Evolutionary conservation across 2,113 vertebrate genomes (phyloP).

Genomic region (Arenaria interpres): DNA sequence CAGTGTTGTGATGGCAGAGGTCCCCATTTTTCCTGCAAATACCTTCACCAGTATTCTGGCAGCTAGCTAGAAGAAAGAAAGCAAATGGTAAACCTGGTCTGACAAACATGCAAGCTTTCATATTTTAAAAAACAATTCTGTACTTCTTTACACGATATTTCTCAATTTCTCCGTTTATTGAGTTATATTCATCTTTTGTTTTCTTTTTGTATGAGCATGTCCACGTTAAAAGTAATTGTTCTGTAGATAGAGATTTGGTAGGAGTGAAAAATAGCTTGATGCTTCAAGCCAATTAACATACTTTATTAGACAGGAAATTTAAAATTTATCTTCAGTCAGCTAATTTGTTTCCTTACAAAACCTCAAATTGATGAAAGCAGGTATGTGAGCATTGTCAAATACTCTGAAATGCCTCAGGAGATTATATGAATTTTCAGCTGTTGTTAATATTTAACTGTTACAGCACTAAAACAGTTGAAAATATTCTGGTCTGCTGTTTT

Average conservation of each 20-base stretch:
- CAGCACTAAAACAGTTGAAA: not conserved
- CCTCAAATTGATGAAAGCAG: not conserved
- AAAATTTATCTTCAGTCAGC: not conserved
- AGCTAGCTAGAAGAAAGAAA: constrained; percentile 79
- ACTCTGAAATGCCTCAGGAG: not conserved
- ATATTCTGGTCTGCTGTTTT: not conserved
- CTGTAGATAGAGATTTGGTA: not conserved
- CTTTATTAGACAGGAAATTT: not conserved
- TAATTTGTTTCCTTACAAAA: not conserved
- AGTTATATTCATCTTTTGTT: not conserved
- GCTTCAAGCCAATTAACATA: not conserved
- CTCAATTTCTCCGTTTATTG: not conserved
- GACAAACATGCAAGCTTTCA: not conserved
- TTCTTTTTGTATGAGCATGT: not conserved
- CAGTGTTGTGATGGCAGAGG: constrained; percentile 81
- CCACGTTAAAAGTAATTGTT: not conserved
- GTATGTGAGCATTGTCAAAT: not conserved
- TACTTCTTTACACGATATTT: not conserved
- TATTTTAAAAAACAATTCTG: not conserved
- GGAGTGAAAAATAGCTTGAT: not conserved
- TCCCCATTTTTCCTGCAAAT: constrained; percentile 84
- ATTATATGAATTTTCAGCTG: not conserved
- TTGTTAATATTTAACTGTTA: constrained; percentile 1
- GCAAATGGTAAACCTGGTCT: constrained; percentile 48
- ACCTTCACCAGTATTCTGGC: constrained; percentile 76